Base-by-base conservation (phyloP, 2,113 vertebrate species). In the Brachyhypopomus occidentalis region DNA sequence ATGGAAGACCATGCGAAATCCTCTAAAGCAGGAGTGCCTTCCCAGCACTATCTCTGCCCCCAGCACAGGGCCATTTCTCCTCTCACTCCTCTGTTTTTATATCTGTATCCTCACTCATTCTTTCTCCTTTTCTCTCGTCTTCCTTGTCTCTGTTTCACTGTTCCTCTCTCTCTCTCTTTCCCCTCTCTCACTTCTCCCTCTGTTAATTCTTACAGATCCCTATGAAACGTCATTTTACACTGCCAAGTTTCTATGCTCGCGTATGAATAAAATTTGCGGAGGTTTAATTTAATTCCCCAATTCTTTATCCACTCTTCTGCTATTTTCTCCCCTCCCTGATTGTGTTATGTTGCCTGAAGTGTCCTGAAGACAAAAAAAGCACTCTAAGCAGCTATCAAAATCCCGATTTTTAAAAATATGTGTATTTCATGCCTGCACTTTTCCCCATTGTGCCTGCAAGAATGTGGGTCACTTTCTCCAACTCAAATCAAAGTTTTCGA, bases 401-500 rank as follows among this genome's bases (percentile, higher is more conserved):
- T 93, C 93, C 86, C 22, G 56, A 90, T 88, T 87, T 83, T 80
- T 75, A 52, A 20, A 73, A 74, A 63, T 48, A 45, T 66, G 34
- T 83, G 56, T 76, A 80, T 73, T 63, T 82, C 72, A 74, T 75
- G 48, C 71, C 16, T 58, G 5, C 60, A 86, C 89, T 88, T 90
- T 58, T 55, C 73, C 78, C 82, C 71, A 62, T 88, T 90, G 89
- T 90, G 90, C 84, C 83, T 72, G 80, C 56, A 88, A 89, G 88
- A 92, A 94, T 94, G 88, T 92, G 91, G 93, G 92, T 93, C 93
- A 93, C 84, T 90, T 88, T 76, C 75, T 85, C 86, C 84, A 89
- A 91, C 82, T 89, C 82, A 66, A 84, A 86, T 87, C 84, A 89
- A 92, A 92, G 83, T 92, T 92, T 89, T 75, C 60, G 22, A 90